Percentiles rank a stretch among this genome's conserved stretches.
Evolutionary conservation across 2,113 vertebrate genomes (phyloP).

Genomic region (Hemiprocne comata): DNA sequence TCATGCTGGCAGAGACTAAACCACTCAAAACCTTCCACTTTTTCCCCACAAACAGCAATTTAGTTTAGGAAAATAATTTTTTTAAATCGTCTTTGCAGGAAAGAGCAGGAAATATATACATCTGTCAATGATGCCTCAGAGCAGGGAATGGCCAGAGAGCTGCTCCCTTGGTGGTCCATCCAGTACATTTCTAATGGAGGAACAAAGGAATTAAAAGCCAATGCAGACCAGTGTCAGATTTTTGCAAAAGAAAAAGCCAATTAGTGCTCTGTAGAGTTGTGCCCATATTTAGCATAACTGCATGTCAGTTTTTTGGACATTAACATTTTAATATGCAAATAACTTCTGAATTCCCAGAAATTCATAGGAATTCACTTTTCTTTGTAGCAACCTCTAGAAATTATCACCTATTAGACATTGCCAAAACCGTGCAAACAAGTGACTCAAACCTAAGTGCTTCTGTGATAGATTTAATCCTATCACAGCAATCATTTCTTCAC

Average conservation of each 20-base stretch:
- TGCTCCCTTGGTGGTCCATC: slow-evolving; percentile 38
- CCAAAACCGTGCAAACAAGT: neutral
- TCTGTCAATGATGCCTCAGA: neutral
- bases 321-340: neutral
- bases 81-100: neutral
- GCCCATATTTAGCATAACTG: neutral
- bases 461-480: neutral
- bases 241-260: neutral
- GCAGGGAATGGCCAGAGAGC: neutral
- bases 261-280: neutral
- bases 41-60: neutral
- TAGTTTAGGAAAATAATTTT: neutral
- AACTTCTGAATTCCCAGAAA: neutral
- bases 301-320: neutral
- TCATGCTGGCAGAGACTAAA: neutral
- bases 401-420: neutral
- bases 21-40: neutral
- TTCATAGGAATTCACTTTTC: neutral
- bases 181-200: neutral
- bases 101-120: neutral
- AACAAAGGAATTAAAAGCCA: slow-evolving; percentile 29
- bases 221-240: neutral
- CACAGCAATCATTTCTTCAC: neutral
- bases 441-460: neutral
- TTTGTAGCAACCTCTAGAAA: neutral